Evolutionary conservation across 2,888 invertebrate genomes (phyloP), one percentile per base, ranked within the genome.

Genomic region (Phrixothrix hirtus): DNA sequence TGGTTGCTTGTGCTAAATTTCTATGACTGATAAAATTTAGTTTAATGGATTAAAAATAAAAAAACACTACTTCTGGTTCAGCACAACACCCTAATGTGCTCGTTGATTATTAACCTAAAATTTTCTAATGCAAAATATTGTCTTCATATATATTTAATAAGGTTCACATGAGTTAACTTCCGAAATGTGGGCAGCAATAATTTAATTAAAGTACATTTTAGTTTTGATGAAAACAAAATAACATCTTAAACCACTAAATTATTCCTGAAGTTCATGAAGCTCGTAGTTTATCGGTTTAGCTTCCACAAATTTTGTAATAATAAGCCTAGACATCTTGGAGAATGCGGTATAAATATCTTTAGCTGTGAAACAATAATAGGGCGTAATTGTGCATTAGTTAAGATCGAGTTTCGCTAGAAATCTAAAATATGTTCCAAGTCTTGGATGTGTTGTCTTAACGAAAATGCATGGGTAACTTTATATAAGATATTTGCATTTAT

Each of bases 401-500:
- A 44, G 48, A 13, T 10, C 27, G 10, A 37, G 21, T 38, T 43
- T 54, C 14, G 27, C 31, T 16, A 21, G 10, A 11, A 13, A 27
- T 25, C 41, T 29, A 32, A 54, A 48, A 54, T 48, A 54, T 54
- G 64, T 56, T 61, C 58, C 51, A 54, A 61, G 62, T 64, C 66
- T 63, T 62, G 67, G 68, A 67, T 66, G 64, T 72, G 72, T 73
- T 74, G 73, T 73, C 72, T 72, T 70, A 72, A 70, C 64, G 73
- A 74, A 74, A 73, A 74, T 72, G 70, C 71, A 73, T 66, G 68
- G 62, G 66, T 64, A 73, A 73, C 72, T 72, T 72, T 72, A 72
- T 73, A 71, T 72, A 71, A 73, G 73, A 72, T 75, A 75, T 75
- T 75, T 74, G 74, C 75, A 75, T 75, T 74, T 75, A 75, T 74